Evolutionary conservation across 2,113 vertebrate genomes (phyloP).

Genomic region (Ophiodon elongatus): DNA sequence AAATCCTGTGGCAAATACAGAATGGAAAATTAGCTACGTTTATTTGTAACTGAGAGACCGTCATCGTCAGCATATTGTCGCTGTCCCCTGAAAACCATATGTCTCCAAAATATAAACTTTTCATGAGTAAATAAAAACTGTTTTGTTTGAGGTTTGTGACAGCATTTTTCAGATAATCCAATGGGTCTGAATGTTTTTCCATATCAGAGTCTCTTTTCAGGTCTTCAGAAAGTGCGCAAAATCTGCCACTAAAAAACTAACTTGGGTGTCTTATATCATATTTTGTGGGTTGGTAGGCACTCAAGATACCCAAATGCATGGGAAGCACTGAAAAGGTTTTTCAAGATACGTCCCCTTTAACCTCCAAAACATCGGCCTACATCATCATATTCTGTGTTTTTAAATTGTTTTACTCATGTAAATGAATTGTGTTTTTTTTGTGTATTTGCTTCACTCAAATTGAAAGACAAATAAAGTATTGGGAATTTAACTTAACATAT

Average conservation of each 20-base stretch:
- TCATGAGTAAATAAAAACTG: not conserved
- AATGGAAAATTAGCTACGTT: not conserved
- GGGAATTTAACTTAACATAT: not conserved
- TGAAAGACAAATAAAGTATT: not conserved
- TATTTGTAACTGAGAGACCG: slow-evolving; percentile 1
- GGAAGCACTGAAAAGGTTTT: not conserved
- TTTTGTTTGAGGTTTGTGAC: not conserved
- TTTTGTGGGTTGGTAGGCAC: not conserved
- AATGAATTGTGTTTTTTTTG: not conserved
- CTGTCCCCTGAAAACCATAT: not conserved
- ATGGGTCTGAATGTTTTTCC: not conserved
- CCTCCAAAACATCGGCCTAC: not conserved
- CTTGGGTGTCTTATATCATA: not conserved
- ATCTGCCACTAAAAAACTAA: not conserved
- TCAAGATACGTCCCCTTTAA: slow-evolving; percentile 1
- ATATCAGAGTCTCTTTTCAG: not conserved
- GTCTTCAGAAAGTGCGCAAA: not conserved
- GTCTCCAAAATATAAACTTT: not conserved
- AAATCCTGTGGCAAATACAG: slow-evolving; percentile 18
- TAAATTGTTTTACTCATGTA: not conserved
- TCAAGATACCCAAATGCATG: not conserved
- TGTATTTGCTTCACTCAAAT: not conserved
- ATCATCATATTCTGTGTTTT: not conserved
- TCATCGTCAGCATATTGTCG: not conserved
- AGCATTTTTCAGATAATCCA: not conserved